These are phyloP conservation scores for Tenrec ecaudatus DNA, from an alignment of 2,113 vertebrate genomes.

Conservation along the genomic window DNA sequence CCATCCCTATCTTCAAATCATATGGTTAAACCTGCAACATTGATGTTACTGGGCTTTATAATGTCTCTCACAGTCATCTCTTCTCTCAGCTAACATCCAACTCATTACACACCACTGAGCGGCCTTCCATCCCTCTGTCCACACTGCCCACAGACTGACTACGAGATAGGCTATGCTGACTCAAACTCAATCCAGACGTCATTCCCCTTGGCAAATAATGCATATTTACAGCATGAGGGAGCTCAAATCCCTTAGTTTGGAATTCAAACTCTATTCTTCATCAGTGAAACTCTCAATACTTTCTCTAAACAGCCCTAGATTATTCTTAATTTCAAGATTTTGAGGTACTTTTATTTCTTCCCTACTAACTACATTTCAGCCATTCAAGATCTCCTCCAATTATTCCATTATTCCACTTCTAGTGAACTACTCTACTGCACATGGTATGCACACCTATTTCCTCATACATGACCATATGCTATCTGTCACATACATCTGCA, in stretches of 20 bases:
- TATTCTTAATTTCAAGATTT: not conserved
- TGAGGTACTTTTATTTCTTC: not conserved
- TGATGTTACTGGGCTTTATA: not conserved
- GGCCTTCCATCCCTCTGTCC: not conserved
- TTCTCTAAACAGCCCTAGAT: not conserved
- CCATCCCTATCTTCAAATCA: not conserved
- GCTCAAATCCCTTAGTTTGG: not conserved
- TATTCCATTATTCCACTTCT: not conserved
- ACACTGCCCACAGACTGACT: not conserved
- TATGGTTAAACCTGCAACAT: not conserved
- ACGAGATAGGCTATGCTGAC: not conserved
- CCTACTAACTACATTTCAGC: not conserved
- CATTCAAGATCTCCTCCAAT: not conserved
- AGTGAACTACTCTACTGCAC: not conserved
- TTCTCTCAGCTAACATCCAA: conserved; percentile 23
- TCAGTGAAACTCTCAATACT: not conserved
- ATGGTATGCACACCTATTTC: too few species aligned
- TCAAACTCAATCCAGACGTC: not conserved
- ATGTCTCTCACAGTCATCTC: not conserved
- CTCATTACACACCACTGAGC: not conserved
- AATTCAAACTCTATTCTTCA: not conserved
- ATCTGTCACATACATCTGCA: not conserved
- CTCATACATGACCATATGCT: not conserved
- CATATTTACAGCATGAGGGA: not conserved
- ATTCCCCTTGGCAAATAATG: too few species aligned